Base-by-base conservation (phyloP, 2,797 vertebrate genomes). In the Oceanodroma leucorhoa region DNA sequence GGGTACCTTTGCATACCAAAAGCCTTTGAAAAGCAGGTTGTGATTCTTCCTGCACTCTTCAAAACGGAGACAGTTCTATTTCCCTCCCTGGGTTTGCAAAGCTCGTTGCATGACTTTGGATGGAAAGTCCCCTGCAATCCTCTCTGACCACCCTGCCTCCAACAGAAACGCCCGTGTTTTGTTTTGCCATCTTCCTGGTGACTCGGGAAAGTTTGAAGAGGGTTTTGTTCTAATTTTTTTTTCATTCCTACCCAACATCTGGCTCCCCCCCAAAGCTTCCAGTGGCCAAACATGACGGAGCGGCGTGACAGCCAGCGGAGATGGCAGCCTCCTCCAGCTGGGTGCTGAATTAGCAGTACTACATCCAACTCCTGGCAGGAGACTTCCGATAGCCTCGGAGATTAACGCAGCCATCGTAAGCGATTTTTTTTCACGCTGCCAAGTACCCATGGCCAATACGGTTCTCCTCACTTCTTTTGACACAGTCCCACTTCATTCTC, bases 271-370 rank as follows among this genome's bases (percentile, higher is more conserved):
- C 27, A 90, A 61, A 66, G 26, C 79, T 73, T 89, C 90, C 71
- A 77, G 76, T 19, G 53, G 69, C 79, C 91, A 91, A 80, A 69
- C 23, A 10, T 0, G 40, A 79, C 3, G 24, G 73, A 48, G 34
- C 5, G 6, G 62, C 3, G 7, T 72, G 65, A 23, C 36, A 46
- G 70, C 82, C 89, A 51, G 43, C 3, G 0, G 79, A 75, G 90
- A 83, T 38, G 48, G 89, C 92, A 93, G 70, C 34, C 57, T 77
- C 38, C 83, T 81, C 87, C 85, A 91, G 61, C 92, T 69, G 55
- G 79, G 72, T 23, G 83, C 96, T 92, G 91, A 96, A 66, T 79
- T 83, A 95, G 78, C 94, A 91, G 51, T 12, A 60, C 48, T 16
- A 5, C 89, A 76, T 89, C 64, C 91, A 61, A 5, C 85, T 94